phyloP scores from a whole-genome alignment of 2,888 invertebrate genomes.

The Epirrhoe tristata region DNA sequence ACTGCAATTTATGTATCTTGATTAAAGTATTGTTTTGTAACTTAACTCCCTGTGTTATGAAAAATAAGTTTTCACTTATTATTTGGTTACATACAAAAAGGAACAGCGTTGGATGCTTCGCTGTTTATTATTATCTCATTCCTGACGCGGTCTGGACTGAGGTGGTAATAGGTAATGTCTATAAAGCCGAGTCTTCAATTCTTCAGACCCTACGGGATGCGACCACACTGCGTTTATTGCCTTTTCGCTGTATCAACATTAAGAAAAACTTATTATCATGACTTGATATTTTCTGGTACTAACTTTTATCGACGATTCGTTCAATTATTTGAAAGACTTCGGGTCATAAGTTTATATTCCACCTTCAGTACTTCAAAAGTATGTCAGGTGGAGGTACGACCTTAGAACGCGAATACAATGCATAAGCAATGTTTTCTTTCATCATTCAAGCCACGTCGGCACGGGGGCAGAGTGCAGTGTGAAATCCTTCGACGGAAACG shows the following conservation, averaged over 20 bases:
- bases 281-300: background rate
- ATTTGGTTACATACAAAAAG: background rate
- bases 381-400: conserved; percentile 22
- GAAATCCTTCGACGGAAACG: conserved; percentile 3
- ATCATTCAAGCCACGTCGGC: conserved; percentile 28
- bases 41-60: background rate
- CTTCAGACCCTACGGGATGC: background rate
- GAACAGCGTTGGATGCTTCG: background rate
- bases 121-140: background rate
- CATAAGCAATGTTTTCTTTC: conserved; percentile 31
- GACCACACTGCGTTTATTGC: background rate
- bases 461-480: conserved; percentile 34
- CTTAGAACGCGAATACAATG: conserved; percentile 24
- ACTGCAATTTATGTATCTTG: conserved; percentile 23
- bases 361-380: conserved; percentile 13
- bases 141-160: background rate
- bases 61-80: background rate
- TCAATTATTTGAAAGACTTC: background rate
- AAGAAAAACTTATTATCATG: background rate
- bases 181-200: background rate
- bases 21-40: conserved; percentile 22
- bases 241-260: background rate
- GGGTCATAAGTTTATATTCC: background rate
- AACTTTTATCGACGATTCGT: background rate
- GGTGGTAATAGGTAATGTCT: background rate